Evolutionary conservation across 2,888 invertebrate genomes (phyloP).

Genomic region (Lumbricus terrestris): DNA sequence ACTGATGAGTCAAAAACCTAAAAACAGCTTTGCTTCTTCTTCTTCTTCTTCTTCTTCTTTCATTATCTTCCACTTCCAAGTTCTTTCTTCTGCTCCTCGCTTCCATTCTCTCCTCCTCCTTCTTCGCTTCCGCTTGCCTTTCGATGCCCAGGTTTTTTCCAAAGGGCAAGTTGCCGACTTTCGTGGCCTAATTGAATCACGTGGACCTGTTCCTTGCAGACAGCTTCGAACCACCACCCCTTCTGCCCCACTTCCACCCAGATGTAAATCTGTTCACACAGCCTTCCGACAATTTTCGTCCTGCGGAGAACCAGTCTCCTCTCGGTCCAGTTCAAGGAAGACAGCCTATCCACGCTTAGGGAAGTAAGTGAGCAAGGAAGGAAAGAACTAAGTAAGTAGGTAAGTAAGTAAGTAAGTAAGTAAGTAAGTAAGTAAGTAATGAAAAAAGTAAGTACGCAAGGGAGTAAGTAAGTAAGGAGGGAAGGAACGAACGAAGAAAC

Average conservation of each 20-base stretch:
- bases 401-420: too few species aligned
- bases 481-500: too few species aligned
- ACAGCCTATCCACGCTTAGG: neutral
- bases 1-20: too few species aligned
- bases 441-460: too few species aligned
- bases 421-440: too few species aligned
- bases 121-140: neutral
- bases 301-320: neutral
- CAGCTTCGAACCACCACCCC: neutral
- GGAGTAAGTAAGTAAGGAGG: too few species aligned
- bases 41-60: neutral
- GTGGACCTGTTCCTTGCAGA: neutral
- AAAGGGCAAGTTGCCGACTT: neutral
- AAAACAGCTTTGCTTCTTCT: neutral
- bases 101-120: neutral
- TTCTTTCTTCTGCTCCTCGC: neutral
- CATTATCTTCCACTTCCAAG: neutral
- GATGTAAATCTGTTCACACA: neutral
- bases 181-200: neutral
- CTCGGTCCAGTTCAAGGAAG: neutral
- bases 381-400: too few species aligned
- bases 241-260: too few species aligned
- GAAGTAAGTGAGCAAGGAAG: too few species aligned
- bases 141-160: neutral
- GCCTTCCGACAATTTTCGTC: neutral